Evolutionary conservation across 2,797 vertebrate genomes (phyloP), one percentile per base, ranked within the genome.

Genomic region (Acanthurus tractus): DNA sequence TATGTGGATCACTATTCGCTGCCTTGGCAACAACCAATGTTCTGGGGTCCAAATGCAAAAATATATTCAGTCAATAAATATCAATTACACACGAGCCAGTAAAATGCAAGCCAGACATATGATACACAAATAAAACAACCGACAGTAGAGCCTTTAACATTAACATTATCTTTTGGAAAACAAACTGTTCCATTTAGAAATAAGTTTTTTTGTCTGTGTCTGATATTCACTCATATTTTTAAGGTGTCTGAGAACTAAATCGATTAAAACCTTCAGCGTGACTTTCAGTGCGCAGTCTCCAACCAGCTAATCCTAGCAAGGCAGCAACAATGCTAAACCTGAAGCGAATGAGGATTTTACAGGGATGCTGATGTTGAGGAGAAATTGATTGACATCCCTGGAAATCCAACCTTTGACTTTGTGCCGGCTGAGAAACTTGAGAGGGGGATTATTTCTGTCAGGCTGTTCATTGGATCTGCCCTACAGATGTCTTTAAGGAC

Each of bases 391-490:
- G 70, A 71, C 69, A 29, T 79, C 52, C 48, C 34, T n/a, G 34
- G 66, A 74, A 68, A 77, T 66, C 45, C 52, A 64, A 18, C 71
- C 54, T 76, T 65, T 55, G 73, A 81, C 70, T 42, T 18, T 22
- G 67, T 55, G 61, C 70, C 67, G 70, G 67, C 55, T 74, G 72
- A 76, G 81, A 65, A 86, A 81, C 63, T 59, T 55, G 64, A 83
- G 53, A 70, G 7, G 7, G 68, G 75, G 86, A 86, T 84, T 83
- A 84, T 77, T 70, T 67, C 72, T 63, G 57, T 74, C 68, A 42
- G 81, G 58, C 58, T 71, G 62, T 11, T 81, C 53, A 14, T 7
- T 68, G 62, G 74, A 66, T 54, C 74, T n/a, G 71, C 52, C 49
- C 76, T 74, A 78, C 63, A 49, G 38, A 59, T 42, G 63, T 61